Conservation (phyloP, 2,113 vertebrate species). For the Cavia porcellus region DNA sequence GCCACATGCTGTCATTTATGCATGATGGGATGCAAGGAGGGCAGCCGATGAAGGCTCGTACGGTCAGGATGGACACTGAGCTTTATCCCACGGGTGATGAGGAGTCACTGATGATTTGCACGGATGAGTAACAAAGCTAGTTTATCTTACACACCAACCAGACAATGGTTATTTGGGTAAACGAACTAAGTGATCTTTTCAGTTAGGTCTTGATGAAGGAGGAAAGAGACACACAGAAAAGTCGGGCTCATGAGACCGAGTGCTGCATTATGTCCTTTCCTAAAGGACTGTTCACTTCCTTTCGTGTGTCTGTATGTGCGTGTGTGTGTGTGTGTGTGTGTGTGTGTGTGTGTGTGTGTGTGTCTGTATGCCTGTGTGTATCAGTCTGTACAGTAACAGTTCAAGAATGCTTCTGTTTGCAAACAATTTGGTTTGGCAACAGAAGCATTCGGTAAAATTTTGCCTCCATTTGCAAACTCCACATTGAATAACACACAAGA, state of each 20-base stretch:
- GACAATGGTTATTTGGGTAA: neutral
- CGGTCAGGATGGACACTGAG: neutral
- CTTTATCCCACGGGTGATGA: neutral
- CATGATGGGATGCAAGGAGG: neutral
- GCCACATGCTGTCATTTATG: neutral
- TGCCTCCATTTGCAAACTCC: neutral
- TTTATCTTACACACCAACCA: neutral
- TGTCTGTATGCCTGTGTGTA: neutral
- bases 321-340: too few species aligned
- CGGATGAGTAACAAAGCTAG: neutral
- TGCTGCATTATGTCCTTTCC: neutral
- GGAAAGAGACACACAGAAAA: neutral
- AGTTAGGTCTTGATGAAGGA: constrained; percentile 21
- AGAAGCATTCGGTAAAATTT: neutral
- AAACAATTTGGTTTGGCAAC: neutral
- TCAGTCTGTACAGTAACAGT: neutral
- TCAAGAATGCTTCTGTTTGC: neutral
- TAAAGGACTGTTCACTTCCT: neutral
- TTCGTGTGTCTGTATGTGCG: neutral
- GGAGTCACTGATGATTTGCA: neutral
- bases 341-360: too few species aligned
- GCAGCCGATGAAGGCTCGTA: neutral
- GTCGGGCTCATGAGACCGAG: neutral
- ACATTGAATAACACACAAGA: neutral
- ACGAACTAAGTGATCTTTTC: neutral